phyloP scores from a whole-genome alignment of 1,140 invertebrate genomes.

The Laupala kohalensis region DNA sequence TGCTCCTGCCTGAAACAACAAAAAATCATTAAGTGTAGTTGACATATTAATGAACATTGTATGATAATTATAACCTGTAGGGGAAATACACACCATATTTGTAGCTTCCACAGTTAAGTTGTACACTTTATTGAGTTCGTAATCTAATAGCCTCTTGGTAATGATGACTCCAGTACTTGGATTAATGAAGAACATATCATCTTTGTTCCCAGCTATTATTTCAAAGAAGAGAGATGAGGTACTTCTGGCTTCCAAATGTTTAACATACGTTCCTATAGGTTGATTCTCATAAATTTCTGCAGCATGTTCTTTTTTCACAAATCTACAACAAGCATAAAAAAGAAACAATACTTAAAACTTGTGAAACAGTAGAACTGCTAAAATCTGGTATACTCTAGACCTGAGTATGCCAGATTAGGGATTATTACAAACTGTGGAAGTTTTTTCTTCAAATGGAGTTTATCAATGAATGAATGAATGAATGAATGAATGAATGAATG shows the following conservation, averaged over 20 bases:
- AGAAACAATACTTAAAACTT: background rate
- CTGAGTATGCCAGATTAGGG: too few relatives aligned
- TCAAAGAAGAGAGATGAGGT: constrained; percentile 70
- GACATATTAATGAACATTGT: constrained; percentile 2
- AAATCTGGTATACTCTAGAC: too few relatives aligned
- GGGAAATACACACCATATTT: constrained; percentile 55
- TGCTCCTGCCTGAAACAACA: constrained; percentile 43
- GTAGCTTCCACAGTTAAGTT: constrained; percentile 72
- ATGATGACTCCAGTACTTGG: constrained; percentile 71
- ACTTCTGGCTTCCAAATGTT: constrained; percentile 60
- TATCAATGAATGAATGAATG: too few relatives aligned
- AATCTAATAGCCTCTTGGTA: constrained; percentile 60
- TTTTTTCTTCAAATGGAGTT: too few relatives aligned
- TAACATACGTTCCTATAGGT: constrained; percentile 59
- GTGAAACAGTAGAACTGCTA: background rate
- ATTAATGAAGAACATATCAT: constrained; percentile 65
- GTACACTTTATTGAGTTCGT: constrained; percentile 60
- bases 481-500: too few relatives aligned
- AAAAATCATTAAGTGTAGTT: background rate
- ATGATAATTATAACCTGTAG: background rate
- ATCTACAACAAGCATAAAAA: constrained; percentile 28
- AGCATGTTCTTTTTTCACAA: constrained; percentile 46
- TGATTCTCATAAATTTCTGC: constrained; percentile 78
- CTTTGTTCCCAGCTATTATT: constrained; percentile 61
- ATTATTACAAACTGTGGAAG: too few relatives aligned